Percentiles rank a stretch among this genome's conserved stretches.
Conservation (phyloP, 2,888 invertebrate genomes). For the Globia sparganii region DNA sequence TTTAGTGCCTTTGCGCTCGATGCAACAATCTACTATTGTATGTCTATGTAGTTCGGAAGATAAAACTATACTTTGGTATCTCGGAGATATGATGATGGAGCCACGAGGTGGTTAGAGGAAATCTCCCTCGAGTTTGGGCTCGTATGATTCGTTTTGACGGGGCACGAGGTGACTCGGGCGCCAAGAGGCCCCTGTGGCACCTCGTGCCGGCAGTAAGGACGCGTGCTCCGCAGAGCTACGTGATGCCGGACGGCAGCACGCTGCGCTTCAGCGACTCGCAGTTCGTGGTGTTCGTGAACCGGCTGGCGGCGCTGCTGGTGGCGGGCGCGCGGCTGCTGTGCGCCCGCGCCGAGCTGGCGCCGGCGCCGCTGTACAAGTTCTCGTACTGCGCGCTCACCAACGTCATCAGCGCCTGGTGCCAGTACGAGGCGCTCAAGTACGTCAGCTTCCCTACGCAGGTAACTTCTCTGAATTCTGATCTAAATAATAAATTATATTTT, state of each 20-base stretch:
- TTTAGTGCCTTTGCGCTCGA: no score
- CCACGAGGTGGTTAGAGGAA: neutral
- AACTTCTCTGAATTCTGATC: neutral
- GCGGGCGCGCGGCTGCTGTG: constrained; percentile 89
- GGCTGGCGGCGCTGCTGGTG: constrained; percentile 94
- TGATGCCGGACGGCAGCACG: constrained; percentile 91
- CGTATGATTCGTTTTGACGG: neutral
- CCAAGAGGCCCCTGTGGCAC: neutral
- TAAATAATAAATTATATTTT: neutral
- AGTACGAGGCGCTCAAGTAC: constrained; percentile 99
- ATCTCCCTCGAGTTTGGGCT: neutral
- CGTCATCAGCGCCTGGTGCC: constrained; percentile 99
- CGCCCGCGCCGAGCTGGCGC: constrained; percentile 92
- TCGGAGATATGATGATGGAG: neutral
- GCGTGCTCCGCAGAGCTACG: constrained; percentile 93
- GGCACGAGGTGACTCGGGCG: neutral
- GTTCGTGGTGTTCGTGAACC: constrained; percentile 98
- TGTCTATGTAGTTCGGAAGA: neutral
- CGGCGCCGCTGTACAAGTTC: constrained; percentile 98
- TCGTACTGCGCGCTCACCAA: constrained; percentile 99
- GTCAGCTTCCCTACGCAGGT: constrained; percentile 99
- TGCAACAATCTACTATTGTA: no score
- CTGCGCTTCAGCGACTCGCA: constrained; percentile 97
- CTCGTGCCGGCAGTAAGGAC: no score
- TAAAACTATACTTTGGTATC: neutral